phyloP scores from a whole-genome alignment of 2,113 vertebrate genomes.

The Bujurquina vittata region DNA sequence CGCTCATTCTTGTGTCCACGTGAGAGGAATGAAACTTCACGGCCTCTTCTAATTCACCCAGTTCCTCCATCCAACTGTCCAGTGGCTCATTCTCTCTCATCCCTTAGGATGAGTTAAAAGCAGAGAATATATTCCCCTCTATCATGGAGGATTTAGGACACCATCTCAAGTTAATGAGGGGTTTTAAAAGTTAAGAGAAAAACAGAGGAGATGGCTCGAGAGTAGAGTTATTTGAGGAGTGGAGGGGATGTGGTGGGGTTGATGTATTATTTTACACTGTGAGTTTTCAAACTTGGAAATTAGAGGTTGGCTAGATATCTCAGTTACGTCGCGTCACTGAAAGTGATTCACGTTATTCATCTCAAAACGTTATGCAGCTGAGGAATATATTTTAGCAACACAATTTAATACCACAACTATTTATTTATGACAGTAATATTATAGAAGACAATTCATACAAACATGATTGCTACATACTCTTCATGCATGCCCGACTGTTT shows the following conservation, averaged over 20 bases:
- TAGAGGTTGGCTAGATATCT: background rate
- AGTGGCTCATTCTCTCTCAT: slow-evolving; percentile 8
- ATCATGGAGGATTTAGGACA: slow-evolving; percentile 57
- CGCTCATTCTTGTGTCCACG: background rate
- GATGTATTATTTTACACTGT: background rate
- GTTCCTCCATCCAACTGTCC: slow-evolving; percentile 14
- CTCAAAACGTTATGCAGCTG: background rate
- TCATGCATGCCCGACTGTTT: background rate
- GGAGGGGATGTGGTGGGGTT: background rate
- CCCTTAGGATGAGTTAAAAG: slow-evolving; percentile 33
- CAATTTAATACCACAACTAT: too few species aligned
- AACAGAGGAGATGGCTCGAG: slow-evolving; percentile 27
- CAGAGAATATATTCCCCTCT: slow-evolving; percentile 40
- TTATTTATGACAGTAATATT: background rate
- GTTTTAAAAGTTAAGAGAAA: slow-evolving; percentile 49
- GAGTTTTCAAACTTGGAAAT: background rate
- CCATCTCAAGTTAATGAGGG: slow-evolving; percentile 54
- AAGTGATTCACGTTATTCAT: background rate
- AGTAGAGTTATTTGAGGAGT: slow-evolving; percentile 25
- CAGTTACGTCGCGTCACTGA: background rate
- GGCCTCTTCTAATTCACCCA: slow-evolving; percentile 27
- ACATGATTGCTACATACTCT: background rate
- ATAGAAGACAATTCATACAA: too few species aligned
- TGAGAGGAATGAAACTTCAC: slow-evolving; percentile 40
- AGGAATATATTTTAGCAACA: background rate